A percentile compares a stretch with the other conserved stretches of the same genome.
Evolutionary conservation across 35 echinoderm and acorn worm genomes (phyloP).

Genomic region (Chiridota heheva): DNA sequence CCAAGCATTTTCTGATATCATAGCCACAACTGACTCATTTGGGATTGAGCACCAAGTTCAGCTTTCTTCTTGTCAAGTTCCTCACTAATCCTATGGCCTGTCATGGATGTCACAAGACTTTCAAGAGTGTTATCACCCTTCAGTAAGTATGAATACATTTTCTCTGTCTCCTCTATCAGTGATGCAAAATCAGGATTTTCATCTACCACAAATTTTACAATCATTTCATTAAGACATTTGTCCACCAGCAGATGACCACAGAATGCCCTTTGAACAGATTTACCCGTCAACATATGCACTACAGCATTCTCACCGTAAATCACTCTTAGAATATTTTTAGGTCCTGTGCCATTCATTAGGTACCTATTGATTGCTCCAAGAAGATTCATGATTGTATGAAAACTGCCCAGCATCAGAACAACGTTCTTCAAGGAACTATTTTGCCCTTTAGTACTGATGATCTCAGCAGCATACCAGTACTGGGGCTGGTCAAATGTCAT

Average conservation of each 20-base stretch:
- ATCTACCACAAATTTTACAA: conserved; percentile 1
- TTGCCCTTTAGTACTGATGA: background rate
- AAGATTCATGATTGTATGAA: conserved; percentile 15
- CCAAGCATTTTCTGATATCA: conserved; percentile 46
- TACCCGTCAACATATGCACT: conserved; percentile 16
- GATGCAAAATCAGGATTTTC: background rate
- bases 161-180: background rate
- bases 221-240: background rate
- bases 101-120: background rate
- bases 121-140: background rate
- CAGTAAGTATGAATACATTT: background rate
- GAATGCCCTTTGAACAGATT: conserved; percentile 20
- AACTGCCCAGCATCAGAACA: conserved; percentile 11
- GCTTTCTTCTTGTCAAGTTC: conserved; percentile 41
- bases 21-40: conserved; percentile 48
- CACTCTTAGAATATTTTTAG: background rate
- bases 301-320: conserved; percentile 30
- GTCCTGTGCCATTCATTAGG: conserved; percentile 31
- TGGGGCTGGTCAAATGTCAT: conserved; percentile 51
- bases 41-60: conserved; percentile 18
- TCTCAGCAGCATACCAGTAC: conserved; percentile 37
- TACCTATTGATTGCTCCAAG: conserved; percentile 27
- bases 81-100: background rate
- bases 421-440: background rate
- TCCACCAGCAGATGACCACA: conserved; percentile 32